Base-by-base conservation (phyloP, 1,140 invertebrate species). In the Ceratoteleas bidentatus region DNA sequence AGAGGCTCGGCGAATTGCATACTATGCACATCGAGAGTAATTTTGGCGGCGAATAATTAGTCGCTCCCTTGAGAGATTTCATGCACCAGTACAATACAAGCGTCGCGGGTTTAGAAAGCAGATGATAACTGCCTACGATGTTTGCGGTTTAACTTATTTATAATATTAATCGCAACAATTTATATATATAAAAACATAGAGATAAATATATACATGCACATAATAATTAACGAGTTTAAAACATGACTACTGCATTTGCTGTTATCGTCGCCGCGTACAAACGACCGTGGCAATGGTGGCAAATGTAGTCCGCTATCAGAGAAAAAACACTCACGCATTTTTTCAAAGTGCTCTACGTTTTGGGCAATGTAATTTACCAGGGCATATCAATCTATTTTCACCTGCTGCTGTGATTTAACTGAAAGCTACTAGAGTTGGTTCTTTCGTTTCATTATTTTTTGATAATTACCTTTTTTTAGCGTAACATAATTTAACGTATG, bases 211-310 rank as follows among this genome's bases (percentile, higher is more conserved):
- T 66, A 53, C 24, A 24, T 24, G 4, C 61, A 61, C 68, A 76
- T 76, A 77, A 82, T 82, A 82, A 82, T 77, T 76, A 82, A 82
- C 68, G 61, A 77, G 53, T 73, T 76, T 72, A 47, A 82, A 82
- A 77, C 79, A 73, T 40, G 73, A 77, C 79, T 82, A 76, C 73
- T 82, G 79, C 79, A 82, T 82, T 82, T 77, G 73, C 73, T 47
- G 73, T 74, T 82, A 82, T 82, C 80, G 56, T 68, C 36, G 49
- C 54, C 79, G 68, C 58, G 70, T 75, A 81, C 73, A 82, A 82
- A 77, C 72, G 79, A 54, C 79, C 61, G 14, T 77, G 73, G 73
- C 73, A 76, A 61, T 82, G 73, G 57, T 76, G 62, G 62, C 68
- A 82, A 82, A 76, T 24, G 76, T 70, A 50, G 60, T 11, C 32